Percentiles rank a stretch among this genome's conserved stretches.
phyloP scores from a whole-genome alignment of 2,113 vertebrate genomes.

The Datnioides undecimradiatus region DNA sequence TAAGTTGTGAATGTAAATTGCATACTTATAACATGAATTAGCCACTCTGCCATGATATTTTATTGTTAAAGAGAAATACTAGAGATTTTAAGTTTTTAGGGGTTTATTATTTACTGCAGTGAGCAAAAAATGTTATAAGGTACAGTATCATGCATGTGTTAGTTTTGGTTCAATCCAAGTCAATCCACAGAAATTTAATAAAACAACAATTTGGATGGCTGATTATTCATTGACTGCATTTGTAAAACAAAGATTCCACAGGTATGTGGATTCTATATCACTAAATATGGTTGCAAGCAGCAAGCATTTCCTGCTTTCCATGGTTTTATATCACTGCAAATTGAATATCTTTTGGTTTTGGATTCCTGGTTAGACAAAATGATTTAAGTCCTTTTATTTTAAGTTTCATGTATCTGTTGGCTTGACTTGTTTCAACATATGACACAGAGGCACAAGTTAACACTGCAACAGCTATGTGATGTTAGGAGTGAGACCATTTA shows the following conservation, averaged over 20 bases:
- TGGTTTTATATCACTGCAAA: not conserved
- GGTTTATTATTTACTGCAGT: not conserved
- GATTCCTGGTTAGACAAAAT: constrained; percentile 8
- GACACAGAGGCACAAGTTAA: not conserved
- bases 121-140: not conserved
- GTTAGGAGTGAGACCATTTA: not conserved
- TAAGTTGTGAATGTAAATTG: not conserved
- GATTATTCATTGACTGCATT: not conserved
- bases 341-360: not conserved
- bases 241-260: not conserved
- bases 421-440: not conserved
- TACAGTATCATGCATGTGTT: not conserved
- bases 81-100: not conserved
- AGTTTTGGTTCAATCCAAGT: not conserved
- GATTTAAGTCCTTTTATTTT: not conserved
- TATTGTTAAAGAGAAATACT: not conserved
- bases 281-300: no score
- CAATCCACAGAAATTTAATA: not conserved
- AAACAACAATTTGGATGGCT: not conserved
- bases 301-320: not conserved
- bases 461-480: constrained; percentile 2
- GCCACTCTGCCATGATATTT: not conserved
- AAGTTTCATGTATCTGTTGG: not conserved
- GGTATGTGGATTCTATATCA: not conserved
- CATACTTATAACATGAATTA: not conserved